Conservation (phyloP, 1,140 invertebrate genomes). For the Calephelis virginiensis region DNA sequence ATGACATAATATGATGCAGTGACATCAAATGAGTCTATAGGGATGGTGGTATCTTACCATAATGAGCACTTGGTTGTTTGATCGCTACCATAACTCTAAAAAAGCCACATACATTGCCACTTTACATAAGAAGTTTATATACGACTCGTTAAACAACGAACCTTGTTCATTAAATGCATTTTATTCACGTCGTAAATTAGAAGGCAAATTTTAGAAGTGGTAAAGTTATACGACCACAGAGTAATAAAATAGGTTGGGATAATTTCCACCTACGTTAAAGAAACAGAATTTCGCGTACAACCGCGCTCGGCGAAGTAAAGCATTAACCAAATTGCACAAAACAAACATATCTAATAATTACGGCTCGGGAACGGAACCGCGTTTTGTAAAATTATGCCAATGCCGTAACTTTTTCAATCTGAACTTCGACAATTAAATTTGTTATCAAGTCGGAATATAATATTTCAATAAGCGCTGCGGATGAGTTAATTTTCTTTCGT, state of each 20-base stretch:
- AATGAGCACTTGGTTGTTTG: too few relatives aligned
- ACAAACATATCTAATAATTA: constrained; percentile 71
- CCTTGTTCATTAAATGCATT: constrained; percentile 25
- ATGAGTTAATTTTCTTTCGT: constrained; percentile 46
- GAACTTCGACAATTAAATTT: constrained; percentile 74
- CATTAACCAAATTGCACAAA: constrained; percentile 68
- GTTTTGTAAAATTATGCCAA: constrained; percentile 65
- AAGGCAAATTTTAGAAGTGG: constrained; percentile 22
- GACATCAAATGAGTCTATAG: too few relatives aligned
- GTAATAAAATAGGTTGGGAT: constrained; percentile 56
- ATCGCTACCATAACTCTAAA: too few relatives aligned
- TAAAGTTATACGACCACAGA: constrained; percentile 43
- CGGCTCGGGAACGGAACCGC: constrained; percentile 43
- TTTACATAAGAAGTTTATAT: background rate
- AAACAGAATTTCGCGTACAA: constrained; percentile 52
- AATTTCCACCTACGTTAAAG: constrained; percentile 55
- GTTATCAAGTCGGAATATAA: constrained; percentile 55
- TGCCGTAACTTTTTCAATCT: constrained; percentile 73
- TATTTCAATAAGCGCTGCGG: constrained; percentile 59
- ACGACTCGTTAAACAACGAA: constrained; percentile 19
- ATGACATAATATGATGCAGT: too few relatives aligned
- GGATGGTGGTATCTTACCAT: too few relatives aligned
- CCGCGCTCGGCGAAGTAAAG: constrained; percentile 36
- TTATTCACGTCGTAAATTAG: constrained; percentile 11
- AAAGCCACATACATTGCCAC: too few relatives aligned